Percentiles rank a stretch among this genome's conserved stretches.
Evolutionary conservation across 37 sponge, comb jelly and placozoan genomes (phyloP).

Genomic region (Mnemiopsis leidyi): DNA sequence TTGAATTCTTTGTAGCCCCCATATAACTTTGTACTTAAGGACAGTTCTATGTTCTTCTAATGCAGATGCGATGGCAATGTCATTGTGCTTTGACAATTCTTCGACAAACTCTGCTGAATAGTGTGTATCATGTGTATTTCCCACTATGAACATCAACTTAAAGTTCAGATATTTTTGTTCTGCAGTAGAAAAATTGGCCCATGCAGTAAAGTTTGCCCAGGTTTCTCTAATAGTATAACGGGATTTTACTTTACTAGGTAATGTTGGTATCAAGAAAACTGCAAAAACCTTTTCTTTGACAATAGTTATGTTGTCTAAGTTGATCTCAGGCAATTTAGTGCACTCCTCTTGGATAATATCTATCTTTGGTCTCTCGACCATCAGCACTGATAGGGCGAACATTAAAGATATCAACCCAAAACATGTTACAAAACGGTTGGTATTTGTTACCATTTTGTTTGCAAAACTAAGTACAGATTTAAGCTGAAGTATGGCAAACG

Average conservation of each 20-base stretch:
- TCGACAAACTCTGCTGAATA: neutral
- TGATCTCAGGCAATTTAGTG: neutral
- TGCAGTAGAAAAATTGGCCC: neutral
- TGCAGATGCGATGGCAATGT: neutral
- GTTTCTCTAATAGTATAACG: neutral
- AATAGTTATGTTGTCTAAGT: neutral
- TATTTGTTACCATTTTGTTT: no score
- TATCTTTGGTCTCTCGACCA: neutral
- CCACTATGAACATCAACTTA: neutral
- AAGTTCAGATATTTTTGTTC: neutral
- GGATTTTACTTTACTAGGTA: neutral
- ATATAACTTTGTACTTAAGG: constrained; percentile 18
- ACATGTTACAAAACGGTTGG: no score
- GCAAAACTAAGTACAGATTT: no score
- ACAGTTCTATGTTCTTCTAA: neutral
- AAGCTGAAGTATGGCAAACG: no score
- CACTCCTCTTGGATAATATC: neutral
- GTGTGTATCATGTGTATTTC: neutral
- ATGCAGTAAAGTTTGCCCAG: neutral
- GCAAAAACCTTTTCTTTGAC: neutral
- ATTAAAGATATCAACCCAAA: neutral
- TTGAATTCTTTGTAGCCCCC: neutral
- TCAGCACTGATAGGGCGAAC: neutral
- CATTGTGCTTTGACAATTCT: neutral
- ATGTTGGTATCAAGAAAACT: neutral